These are phyloP conservation scores for Cheirogaleus major DNA, from an alignment of 2,797 vertebrate species.

Conservation along the genomic window DNA sequence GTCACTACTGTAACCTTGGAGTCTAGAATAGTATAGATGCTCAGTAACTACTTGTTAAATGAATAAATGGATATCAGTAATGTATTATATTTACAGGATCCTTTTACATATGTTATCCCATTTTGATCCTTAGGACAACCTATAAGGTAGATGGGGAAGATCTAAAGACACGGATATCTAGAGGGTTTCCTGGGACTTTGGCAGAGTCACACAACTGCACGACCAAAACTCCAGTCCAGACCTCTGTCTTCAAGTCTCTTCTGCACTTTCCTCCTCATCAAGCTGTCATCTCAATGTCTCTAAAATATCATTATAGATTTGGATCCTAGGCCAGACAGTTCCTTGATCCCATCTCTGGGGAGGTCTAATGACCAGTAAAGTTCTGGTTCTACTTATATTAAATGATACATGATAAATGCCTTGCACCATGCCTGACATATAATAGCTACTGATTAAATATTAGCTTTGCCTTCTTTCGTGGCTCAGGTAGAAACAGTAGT, in stretches of 20 bases:
- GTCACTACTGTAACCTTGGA: neutral
- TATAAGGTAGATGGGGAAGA: neutral
- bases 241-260: neutral
- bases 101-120: neutral
- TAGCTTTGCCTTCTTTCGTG: neutral
- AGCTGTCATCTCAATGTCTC: neutral
- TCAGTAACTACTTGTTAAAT: neutral
- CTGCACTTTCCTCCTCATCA: neutral
- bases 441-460: neutral
- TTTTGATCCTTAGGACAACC: conserved; percentile 21
- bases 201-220: neutral
- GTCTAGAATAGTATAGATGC: neutral
- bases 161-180: neutral
- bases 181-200: neutral
- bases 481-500: neutral
- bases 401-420: neutral
- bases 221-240: neutral
- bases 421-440: neutral
- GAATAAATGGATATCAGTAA: neutral
- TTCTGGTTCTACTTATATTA: neutral
- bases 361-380: neutral
- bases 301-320: neutral
- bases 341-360: neutral
- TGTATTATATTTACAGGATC: neutral
- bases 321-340: neutral